Evolutionary conservation across 53 echinoderm and acorn worm genomes (phyloP), one percentile per base, ranked within the genome.

Genomic region (Temnopleurus reevesii): DNA sequence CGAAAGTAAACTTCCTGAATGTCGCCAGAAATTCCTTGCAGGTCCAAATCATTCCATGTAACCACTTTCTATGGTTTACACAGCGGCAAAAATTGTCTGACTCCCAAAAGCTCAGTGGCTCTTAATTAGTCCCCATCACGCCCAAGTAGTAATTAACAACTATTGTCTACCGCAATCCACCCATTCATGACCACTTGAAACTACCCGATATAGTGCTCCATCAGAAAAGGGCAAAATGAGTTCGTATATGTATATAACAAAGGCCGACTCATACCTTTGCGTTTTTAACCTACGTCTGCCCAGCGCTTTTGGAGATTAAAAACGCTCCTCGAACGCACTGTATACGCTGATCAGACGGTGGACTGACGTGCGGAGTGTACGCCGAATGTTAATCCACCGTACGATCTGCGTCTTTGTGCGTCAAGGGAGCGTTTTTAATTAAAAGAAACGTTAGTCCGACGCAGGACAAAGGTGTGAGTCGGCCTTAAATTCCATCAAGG

Each of bases 401-500:
- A n/a, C n/a, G n/a, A n/a, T n/a, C n/a, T n/a, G n/a, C n/a, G n/a
- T n/a, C n/a, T n/a, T n/a, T n/a, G n/a, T n/a, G n/a, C n/a, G n/a
- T n/a, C n/a, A n/a, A n/a, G n/a, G n/a, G n/a, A n/a, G n/a, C n/a
- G n/a, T n/a, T n/a, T n/a, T n/a, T n/a, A n/a, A n/a, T n/a, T n/a
- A n/a, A n/a, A n/a, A n/a, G n/a, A n/a, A n/a, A n/a, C n/a, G n/a
- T n/a, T n/a, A n/a, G n/a, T n/a, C n/a, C n/a, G n/a, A n/a, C n/a
- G n/a, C n/a, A n/a, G n/a, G n/a, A n/a, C n/a, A n/a, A n/a, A n/a
- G n/a, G n/a, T n/a, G n/a, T 8, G 21, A 71, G 23, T 23, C n/a
- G n/a, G n/a, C n/a, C n/a, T n/a, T n/a, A n/a, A 71, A 71, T 71
- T 36, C 41, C 41, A 21, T 43, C 71, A 41, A 71, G 71, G 71